A percentile compares a stretch with the other conserved stretches of the same genome.
These are phyloP conservation scores for Paedocypris sp. DNA, from an alignment of 2,113 vertebrate genomes.

Conservation along the genomic window DNA sequence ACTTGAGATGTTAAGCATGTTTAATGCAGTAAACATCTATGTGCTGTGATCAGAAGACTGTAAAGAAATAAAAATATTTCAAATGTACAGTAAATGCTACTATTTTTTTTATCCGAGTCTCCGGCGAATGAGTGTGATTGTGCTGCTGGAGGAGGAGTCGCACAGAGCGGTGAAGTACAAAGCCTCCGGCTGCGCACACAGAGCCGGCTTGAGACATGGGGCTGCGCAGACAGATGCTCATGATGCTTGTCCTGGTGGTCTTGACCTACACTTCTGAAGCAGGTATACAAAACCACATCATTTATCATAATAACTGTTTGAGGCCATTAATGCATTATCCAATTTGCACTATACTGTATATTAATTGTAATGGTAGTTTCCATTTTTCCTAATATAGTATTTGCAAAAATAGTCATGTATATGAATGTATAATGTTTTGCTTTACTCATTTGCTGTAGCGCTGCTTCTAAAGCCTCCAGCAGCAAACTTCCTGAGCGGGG, in stretches of 20 bases:
- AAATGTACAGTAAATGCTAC: too few relatives aligned
- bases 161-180: constrained; percentile 41
- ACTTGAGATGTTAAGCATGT: too few relatives aligned
- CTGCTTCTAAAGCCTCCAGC: constrained; percentile 51
- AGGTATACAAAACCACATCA: constrained; percentile 45
- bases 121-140: too few relatives aligned
- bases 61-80: too few relatives aligned
- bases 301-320: too few relatives aligned
- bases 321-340: too few relatives aligned
- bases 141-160: constrained; percentile 40
- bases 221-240: constrained; percentile 34
- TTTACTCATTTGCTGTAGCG: constrained; percentile 27
- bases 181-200: constrained; percentile 23
- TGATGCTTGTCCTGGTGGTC: constrained; percentile 43
- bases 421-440: neutral
- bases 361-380: too few relatives aligned
- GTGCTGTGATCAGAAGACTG: too few relatives aligned
- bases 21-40: too few relatives aligned
- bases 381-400: too few relatives aligned
- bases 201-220: constrained; percentile 25
- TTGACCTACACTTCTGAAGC: constrained; percentile 47
- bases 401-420: neutral
- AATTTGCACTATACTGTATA: too few relatives aligned
- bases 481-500: constrained; percentile 41
- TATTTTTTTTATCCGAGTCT: too few relatives aligned